phyloP scores from a whole-genome alignment of 2,888 invertebrate species.

The Tachina grossa region DNA sequence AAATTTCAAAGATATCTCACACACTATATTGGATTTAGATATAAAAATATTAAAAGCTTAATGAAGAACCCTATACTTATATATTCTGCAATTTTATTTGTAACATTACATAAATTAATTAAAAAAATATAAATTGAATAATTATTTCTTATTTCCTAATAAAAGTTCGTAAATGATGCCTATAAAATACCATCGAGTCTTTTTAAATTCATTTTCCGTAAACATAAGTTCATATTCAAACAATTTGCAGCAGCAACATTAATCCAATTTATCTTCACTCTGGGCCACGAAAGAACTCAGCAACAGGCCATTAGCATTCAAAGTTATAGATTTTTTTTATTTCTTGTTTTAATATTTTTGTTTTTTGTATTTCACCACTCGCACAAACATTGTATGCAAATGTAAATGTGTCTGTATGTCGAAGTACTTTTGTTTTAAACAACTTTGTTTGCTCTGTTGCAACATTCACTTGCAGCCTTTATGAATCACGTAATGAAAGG shows the following conservation, averaged over 20 bases:
- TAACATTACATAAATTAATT: too few relatives aligned
- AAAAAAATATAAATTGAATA: too few relatives aligned
- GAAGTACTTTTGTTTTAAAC: slow-evolving; percentile 42
- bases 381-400: slow-evolving; percentile 1
- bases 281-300: slow-evolving; percentile 24
- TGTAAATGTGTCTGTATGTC: too few relatives aligned
- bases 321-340: slow-evolving; percentile 12
- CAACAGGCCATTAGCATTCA: slow-evolving; percentile 17
- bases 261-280: slow-evolving; percentile 45
- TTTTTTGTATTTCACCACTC: neutral
- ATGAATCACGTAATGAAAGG: neutral
- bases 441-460: neutral
- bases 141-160: too few relatives aligned
- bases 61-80: too few relatives aligned
- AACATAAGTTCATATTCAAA: neutral
- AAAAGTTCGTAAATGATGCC: too few relatives aligned
- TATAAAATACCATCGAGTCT: neutral
- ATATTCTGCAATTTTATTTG: too few relatives aligned
- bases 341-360: neutral
- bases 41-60: too few relatives aligned
- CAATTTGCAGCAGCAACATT: slow-evolving; percentile 13
- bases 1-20: too few relatives aligned
- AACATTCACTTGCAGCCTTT: slow-evolving; percentile 8
- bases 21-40: too few relatives aligned
- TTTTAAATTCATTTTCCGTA: neutral